A percentile compares a stretch with the other conserved stretches of the same genome.
phyloP scores from a whole-genome alignment of 2,888 invertebrate species.

The Ischnura elegans region DNA sequence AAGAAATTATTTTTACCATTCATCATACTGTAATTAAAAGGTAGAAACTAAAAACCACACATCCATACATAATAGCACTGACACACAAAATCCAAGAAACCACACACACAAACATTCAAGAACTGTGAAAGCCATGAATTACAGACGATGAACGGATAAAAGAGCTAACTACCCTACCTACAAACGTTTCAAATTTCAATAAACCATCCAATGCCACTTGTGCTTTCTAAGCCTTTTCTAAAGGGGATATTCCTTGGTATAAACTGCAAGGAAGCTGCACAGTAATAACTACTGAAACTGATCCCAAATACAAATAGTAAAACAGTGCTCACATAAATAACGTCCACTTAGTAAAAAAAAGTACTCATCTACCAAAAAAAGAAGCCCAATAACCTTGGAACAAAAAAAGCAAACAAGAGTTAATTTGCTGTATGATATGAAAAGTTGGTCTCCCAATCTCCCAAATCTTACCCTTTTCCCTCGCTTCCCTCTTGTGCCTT shows the following conservation, averaged over 20 bases:
- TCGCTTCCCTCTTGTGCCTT: conserved; percentile 93
- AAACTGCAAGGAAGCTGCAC: conserved; percentile 44
- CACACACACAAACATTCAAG: conserved; percentile 47
- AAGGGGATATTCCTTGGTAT: conserved; percentile 16
- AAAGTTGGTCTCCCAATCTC: background rate
- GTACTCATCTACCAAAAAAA: conserved; percentile 7
- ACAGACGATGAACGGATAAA: conserved; percentile 48
- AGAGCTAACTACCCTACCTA: conserved; percentile 57
- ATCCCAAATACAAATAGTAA: conserved; percentile 18
- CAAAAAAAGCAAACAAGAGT: conserved; percentile 21
- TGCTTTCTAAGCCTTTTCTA: conserved; percentile 44
- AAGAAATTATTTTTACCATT: conserved; percentile 57
- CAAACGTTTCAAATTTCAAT: conserved; percentile 24
- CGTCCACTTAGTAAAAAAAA: conserved; percentile 46
- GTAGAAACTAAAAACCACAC: conserved; percentile 41
- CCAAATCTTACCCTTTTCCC: conserved; percentile 92
- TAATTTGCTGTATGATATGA: conserved; percentile 49
- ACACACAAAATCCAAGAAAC: conserved; percentile 34
- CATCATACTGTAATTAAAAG: conserved; percentile 50
- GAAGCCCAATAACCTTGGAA: conserved; percentile 32
- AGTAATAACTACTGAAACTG: conserved; percentile 43
- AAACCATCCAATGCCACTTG: conserved; percentile 59
- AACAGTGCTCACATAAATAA: conserved; percentile 61
- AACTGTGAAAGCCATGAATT: conserved; percentile 57
- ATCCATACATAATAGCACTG: conserved; percentile 55